Base-by-base conservation (phyloP, 2,113 vertebrate genomes). In the Chaetodon trifascialis region DNA sequence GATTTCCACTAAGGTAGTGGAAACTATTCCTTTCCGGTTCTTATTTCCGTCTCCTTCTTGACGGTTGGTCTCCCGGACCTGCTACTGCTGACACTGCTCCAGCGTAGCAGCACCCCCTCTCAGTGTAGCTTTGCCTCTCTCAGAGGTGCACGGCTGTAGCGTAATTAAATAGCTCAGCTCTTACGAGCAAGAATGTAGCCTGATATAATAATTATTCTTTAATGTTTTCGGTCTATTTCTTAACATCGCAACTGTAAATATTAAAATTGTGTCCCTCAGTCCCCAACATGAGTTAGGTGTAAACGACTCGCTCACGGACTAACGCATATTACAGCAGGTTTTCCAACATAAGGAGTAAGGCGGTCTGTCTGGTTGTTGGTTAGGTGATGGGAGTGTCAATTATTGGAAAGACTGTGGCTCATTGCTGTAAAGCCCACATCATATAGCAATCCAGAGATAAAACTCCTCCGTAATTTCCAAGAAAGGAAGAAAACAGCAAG, bases 351-450 rank as follows among this genome's bases (percentile, higher is more conserved):
- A 44, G 16, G 21, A 3, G 5, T 10, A 3, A 5, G 16, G 8
- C 42, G 19, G 71, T 67, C 1, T 83, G 65, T 72, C 59, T 47
- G 54, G 46, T 78, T 68, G 19, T 15, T 11, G 10, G 5, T n/a
- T 12, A 9, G 2, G 11, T 67, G 40, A 23, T 14, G 30, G 23
- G 21, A 2, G 0, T 14, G 0, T 36, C 10, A 25, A 4, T 15
- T n/a, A n/a, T 38, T 34, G 1, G 0, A 17, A 14, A 30, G 38
- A 25, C 23, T 65, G 42, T 30, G 23, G 38, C 36, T 71, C 52
- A 30, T 70, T 69, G 63, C 55, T 76, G 30, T 5, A 56, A 46
- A 12, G 16, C 40, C 21, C 67, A 77, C 34, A 11, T 38, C 59
- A 25, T 8, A 11, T 2, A 58, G 16, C 9, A 15, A 44, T 46